Evolutionary conservation across 2,113 vertebrate species (phyloP).

Genomic region (Osmerus eperlanus): DNA sequence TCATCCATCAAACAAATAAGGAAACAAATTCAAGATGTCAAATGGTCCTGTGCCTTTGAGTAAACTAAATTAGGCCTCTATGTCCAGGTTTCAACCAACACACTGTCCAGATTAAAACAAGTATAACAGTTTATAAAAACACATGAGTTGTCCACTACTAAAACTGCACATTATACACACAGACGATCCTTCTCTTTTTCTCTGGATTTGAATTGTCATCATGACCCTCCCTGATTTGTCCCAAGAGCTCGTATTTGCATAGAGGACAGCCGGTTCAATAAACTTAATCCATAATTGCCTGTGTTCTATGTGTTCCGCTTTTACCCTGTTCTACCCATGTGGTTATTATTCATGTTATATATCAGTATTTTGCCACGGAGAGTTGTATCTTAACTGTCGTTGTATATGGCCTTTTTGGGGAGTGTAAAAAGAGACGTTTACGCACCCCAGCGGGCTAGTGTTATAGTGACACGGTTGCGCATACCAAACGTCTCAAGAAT

Average conservation of each 20-base stretch:
- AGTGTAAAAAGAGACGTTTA: constrained; percentile 45
- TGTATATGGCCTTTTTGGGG: constrained; percentile 4
- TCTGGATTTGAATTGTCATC: constrained; percentile 3
- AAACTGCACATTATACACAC: not conserved
- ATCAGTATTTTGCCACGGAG: not conserved
- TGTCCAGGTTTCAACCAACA: not conserved
- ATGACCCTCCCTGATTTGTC: constrained; percentile 14
- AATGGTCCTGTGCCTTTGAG: too few relatives aligned
- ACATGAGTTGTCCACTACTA: not conserved
- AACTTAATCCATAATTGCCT: not conserved
- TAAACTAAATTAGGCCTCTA: not conserved
- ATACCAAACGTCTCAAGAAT: constrained; percentile 32
- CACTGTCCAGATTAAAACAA: not conserved
- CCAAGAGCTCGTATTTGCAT: constrained; percentile 9
- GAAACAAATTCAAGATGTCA: too few relatives aligned
- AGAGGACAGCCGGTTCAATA: not conserved
- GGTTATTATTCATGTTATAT: not conserved
- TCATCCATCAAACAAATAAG: too few relatives aligned
- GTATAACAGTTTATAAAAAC: not conserved
- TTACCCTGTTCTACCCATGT: not conserved
- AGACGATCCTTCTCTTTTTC: not conserved
- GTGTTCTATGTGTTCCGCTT: not conserved
- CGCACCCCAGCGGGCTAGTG: constrained; percentile 63
- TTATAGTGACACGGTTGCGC: constrained; percentile 58
- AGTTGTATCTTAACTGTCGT: not conserved